Evolutionary conservation across 2,113 vertebrate species (phyloP).

Genomic region (Bujurquina vittata): DNA sequence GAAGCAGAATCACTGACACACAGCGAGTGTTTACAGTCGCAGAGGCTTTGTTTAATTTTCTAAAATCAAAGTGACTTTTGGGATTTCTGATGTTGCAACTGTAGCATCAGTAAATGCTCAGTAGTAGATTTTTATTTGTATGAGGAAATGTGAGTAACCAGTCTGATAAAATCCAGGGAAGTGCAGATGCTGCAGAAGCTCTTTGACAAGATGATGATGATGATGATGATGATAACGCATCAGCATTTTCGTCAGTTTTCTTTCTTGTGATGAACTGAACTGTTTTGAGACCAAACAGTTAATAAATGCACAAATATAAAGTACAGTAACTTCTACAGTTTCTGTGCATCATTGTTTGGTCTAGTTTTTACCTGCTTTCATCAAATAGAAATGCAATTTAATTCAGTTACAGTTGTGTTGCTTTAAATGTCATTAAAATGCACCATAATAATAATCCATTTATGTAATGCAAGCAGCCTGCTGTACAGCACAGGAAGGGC

Average conservation of each 20-base stretch:
- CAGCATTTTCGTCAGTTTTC: neutral
- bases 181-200: neutral
- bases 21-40: conserved; percentile 35
- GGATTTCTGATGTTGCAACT: neutral
- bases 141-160: neutral
- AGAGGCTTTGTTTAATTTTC: conserved; percentile 43
- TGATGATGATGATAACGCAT: no score
- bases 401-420: no score
- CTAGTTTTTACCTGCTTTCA: neutral
- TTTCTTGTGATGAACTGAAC: neutral
- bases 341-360: neutral
- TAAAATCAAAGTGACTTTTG: neutral
- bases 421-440: no score
- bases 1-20: conserved; percentile 52
- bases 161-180: neutral
- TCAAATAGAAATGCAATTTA: no score
- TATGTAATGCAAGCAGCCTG: neutral
- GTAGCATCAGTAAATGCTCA: neutral
- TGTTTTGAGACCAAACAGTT: neutral
- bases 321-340: neutral
- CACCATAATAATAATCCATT: neutral
- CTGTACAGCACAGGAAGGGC: no score
- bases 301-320: neutral
- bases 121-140: neutral
- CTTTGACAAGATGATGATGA: neutral